Conservation (phyloP, 2,888 invertebrate species). For the Archips crataeganus region DNA sequence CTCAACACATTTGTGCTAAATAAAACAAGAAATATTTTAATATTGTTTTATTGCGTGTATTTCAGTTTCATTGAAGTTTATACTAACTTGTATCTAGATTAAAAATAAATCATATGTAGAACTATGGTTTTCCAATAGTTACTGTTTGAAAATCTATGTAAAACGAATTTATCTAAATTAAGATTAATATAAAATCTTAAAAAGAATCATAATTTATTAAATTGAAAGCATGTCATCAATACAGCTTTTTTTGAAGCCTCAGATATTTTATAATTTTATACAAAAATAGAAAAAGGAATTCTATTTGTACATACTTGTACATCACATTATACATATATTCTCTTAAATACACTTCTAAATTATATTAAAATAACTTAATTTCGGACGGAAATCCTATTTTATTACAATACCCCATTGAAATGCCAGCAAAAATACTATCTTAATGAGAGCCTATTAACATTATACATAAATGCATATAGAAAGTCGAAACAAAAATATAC, state of each 20-base stretch:
- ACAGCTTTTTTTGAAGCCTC: not conserved
- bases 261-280: not conserved
- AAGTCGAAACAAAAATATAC: slow-evolving; percentile 6
- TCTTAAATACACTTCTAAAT: not conserved
- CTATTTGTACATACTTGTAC: not conserved
- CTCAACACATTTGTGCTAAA: slow-evolving; percentile 12
- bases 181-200: not conserved
- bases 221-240: not conserved
- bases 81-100: not conserved
- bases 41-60: slow-evolving; percentile 24
- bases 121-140: not conserved
- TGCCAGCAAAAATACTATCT: slow-evolving; percentile 15
- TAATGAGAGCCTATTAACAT: not conserved
- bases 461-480: slow-evolving; percentile 13
- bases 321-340: not conserved
- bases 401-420: not conserved
- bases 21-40: slow-evolving; percentile 25
- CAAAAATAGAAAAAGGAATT: slow-evolving; percentile 1
- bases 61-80: not conserved
- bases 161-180: not conserved
- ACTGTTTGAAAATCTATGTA: not conserved
- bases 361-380: slow-evolving; percentile 6
- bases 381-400: slow-evolving; percentile 29
- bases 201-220: not conserved
- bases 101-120: not conserved